phyloP scores from a whole-genome alignment of 1,140 invertebrate species.

The Teleopsis dalmanni region DNA sequence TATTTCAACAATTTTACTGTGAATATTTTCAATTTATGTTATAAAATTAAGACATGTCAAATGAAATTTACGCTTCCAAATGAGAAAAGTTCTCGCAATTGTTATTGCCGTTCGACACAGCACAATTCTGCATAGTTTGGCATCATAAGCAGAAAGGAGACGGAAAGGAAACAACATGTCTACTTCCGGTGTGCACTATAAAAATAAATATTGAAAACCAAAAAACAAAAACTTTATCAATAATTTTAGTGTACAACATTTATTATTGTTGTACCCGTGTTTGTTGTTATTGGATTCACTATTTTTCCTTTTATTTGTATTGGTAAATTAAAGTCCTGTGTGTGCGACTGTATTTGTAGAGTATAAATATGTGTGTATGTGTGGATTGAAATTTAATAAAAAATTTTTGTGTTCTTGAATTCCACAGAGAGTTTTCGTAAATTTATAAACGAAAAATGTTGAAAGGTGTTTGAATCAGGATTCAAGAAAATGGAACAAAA shows the following conservation, averaged over 20 bases:
- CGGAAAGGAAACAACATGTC: slow-evolving; percentile 1
- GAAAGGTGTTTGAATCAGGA: too few species aligned
- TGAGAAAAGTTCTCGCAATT: slow-evolving; percentile 25
- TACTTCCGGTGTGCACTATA: slow-evolving; percentile 2
- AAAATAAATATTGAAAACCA: background rate
- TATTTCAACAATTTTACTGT: too few species aligned
- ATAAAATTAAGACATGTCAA: slow-evolving; percentile 9
- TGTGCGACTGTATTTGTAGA: background rate
- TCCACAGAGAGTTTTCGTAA: too few species aligned
- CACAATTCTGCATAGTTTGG: background rate
- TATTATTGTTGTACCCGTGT: too few species aligned
- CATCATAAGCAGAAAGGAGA: background rate
- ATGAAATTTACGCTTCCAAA: slow-evolving; percentile 17
- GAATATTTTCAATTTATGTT: too few species aligned
- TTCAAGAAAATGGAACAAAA: too few species aligned
- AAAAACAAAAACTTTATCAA: too few species aligned
- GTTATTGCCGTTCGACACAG: background rate
- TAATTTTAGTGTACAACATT: too few species aligned
- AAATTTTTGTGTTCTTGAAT: too few species aligned
- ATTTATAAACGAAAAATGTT: too few species aligned
- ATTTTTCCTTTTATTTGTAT: background rate
- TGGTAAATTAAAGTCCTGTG: background rate
- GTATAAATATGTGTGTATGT: too few species aligned
- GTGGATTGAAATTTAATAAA: too few species aligned
- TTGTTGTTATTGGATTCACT: background rate